phyloP scores from a whole-genome alignment of 2,113 vertebrate species.

The Onychostruthus taczanowskii region DNA sequence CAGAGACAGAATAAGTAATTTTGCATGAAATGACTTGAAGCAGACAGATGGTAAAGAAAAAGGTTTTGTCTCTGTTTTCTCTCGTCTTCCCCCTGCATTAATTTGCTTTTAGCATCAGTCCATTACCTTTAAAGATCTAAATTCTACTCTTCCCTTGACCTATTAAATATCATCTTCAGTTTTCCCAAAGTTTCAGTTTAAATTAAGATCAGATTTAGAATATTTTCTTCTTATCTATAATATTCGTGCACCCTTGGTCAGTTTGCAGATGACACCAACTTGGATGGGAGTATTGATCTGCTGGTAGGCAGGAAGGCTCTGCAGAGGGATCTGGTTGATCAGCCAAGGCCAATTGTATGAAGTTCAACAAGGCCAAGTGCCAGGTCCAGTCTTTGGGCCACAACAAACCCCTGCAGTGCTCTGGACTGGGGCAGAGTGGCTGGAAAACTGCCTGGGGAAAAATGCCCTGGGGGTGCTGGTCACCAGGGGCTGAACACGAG shows the following conservation, averaged over 20 bases:
- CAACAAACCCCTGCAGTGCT: background rate
- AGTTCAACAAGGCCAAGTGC: background rate
- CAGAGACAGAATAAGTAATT: background rate
- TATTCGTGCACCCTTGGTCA: background rate
- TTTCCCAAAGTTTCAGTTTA: background rate
- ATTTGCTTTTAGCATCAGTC: background rate
- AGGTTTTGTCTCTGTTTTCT: background rate
- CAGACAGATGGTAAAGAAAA: constrained; percentile 10
- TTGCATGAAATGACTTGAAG: background rate
- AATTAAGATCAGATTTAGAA: background rate
- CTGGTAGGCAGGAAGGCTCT: background rate
- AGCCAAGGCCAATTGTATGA: background rate
- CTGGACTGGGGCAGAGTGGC: background rate
- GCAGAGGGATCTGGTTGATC: background rate
- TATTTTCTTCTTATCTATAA: background rate
- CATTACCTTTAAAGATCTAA: background rate
- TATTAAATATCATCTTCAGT: background rate
- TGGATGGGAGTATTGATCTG: background rate
- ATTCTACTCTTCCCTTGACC: background rate
- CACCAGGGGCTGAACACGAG: background rate
- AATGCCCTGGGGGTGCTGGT: background rate
- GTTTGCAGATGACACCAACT: background rate
- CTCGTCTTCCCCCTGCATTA: background rate
- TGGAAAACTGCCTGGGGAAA: background rate
- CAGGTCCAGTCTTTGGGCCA: background rate